Evolutionary conservation across 2,888 invertebrate species (phyloP).

Genomic region (Antheraea assamensis): DNA sequence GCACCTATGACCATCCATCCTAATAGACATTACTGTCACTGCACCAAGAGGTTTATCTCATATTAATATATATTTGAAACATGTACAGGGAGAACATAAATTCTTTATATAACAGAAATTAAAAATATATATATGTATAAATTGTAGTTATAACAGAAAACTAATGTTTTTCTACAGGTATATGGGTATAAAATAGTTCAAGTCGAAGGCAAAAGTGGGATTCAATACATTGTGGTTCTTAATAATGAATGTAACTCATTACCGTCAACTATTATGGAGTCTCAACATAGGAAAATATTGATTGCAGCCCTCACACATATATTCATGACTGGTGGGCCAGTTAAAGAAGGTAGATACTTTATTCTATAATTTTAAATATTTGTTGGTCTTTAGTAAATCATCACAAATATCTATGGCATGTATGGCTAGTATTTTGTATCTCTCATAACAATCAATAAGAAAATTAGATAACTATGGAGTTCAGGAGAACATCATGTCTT

Average conservation of each 20-base stretch:
- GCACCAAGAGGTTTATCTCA: too few relatives aligned
- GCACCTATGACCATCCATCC: too few relatives aligned
- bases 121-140: background rate
- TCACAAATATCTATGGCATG: too few relatives aligned
- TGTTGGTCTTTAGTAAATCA: too few relatives aligned
- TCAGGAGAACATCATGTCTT: too few relatives aligned
- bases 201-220: constrained; percentile 51
- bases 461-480: too few relatives aligned
- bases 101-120: background rate
- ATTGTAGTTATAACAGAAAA: background rate
- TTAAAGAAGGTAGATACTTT: constrained; percentile 68
- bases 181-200: constrained; percentile 78
- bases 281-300: constrained; percentile 58
- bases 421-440: too few relatives aligned
- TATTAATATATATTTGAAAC: too few relatives aligned
- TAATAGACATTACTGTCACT: too few relatives aligned
- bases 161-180: constrained; percentile 52
- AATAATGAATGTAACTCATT: constrained; percentile 51
- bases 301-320: constrained; percentile 76
- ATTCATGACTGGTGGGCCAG: constrained; percentile 75
- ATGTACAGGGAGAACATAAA: background rate
- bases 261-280: constrained; percentile 44
- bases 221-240: constrained; percentile 62
- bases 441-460: too few relatives aligned
- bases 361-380: background rate